Evolutionary conservation across 2,113 vertebrate species (phyloP).

Genomic region (Sciurus niger): DNA sequence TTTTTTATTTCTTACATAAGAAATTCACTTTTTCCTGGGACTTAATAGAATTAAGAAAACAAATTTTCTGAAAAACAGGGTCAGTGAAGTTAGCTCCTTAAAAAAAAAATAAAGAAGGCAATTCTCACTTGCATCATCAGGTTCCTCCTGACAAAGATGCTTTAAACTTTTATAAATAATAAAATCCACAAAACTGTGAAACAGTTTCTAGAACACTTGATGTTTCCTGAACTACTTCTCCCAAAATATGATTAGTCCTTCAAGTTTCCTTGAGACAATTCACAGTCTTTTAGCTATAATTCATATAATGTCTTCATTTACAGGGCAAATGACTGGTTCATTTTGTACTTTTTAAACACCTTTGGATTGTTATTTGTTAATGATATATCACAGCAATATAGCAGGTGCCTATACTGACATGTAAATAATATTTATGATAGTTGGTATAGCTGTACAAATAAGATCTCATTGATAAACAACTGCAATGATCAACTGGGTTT

Average conservation of each 20-base stretch:
- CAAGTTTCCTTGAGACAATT: background rate
- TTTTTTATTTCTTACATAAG: background rate
- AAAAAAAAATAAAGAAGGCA: background rate
- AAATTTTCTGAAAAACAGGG: background rate
- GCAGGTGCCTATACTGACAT: background rate
- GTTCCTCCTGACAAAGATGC: background rate
- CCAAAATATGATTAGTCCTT: background rate
- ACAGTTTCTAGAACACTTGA: background rate
- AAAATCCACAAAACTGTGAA: background rate
- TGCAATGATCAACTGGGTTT: background rate
- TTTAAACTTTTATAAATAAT: background rate
- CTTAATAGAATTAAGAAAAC: background rate
- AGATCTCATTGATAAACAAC: background rate
- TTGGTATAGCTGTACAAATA: background rate
- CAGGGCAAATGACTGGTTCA: background rate
- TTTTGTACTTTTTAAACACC: background rate
- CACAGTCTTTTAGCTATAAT: background rate
- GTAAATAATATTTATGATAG: background rate
- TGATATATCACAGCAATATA: background rate
- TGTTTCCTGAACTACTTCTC: background rate
- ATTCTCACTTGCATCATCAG: background rate
- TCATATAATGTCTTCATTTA: background rate
- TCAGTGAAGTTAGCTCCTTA: background rate
- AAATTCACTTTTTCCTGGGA: background rate
- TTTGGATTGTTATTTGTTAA: background rate